phyloP scores from a whole-genome alignment of 2,888 invertebrate species.

The Erpobdella octoculata region DNA sequence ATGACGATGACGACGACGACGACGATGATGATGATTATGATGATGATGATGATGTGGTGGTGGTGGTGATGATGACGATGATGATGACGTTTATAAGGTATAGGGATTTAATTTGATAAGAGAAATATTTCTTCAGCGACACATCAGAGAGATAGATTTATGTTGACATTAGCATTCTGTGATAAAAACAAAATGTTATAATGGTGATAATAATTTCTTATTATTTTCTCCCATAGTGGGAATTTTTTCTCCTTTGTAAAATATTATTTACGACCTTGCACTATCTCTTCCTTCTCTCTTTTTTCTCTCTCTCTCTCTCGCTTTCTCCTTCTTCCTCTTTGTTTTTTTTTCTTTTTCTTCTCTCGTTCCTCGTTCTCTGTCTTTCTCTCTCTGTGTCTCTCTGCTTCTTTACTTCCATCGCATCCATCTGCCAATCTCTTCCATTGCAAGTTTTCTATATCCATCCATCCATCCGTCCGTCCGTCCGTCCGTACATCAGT shows the following conservation, averaged over 20 bases:
- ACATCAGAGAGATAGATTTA: too few species aligned
- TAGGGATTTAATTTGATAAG: too few species aligned
- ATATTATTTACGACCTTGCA: too few species aligned
- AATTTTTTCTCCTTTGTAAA: too few species aligned
- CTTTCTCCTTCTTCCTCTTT: neutral
- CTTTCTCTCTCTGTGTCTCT: neutral
- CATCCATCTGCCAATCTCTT: neutral
- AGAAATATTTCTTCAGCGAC: too few species aligned
- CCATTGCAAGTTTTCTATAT: neutral
- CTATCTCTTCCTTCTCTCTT: neutral
- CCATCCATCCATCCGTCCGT: neutral
- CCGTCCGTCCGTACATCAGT: neutral
- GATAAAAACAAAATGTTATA: too few species aligned
- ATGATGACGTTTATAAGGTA: neutral
- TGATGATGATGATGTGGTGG: constrained; percentile 6
- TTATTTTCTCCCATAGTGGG: too few species aligned
- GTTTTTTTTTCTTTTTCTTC: neutral
- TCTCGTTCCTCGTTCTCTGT: neutral
- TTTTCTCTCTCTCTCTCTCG: neutral
- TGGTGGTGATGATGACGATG: neutral
- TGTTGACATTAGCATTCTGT: too few species aligned
- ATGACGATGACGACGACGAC: constrained; percentile 7
- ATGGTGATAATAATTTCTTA: too few species aligned
- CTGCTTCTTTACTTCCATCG: neutral
- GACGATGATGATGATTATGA: constrained; percentile 15